A percentile compares a stretch with the other conserved stretches of the same genome.
Conservation (phyloP, 1,140 invertebrate genomes). For the Scaptomyza graminum region DNA sequence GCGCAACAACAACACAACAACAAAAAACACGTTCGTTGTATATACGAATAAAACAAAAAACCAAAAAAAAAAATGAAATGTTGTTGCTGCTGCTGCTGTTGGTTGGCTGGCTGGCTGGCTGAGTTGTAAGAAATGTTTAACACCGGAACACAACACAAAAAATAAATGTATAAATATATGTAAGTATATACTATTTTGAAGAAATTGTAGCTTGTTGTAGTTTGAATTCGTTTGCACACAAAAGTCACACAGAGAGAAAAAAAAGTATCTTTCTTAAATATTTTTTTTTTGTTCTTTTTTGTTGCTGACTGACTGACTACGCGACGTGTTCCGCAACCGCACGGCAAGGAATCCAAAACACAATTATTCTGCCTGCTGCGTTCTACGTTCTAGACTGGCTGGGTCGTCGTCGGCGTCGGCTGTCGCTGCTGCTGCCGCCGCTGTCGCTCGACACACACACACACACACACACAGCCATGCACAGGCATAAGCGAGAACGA, state of each 20-base stretch:
- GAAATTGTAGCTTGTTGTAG: slow-evolving; percentile 17
- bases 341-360: slow-evolving; percentile 83
- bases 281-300: slow-evolving; percentile 7
- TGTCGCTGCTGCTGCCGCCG: slow-evolving; percentile 31
- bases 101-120: slow-evolving; percentile 6
- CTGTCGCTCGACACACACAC: slow-evolving; percentile 33
- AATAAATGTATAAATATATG: slow-evolving; percentile 24
- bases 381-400: slow-evolving; percentile 82
- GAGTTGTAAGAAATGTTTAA: slow-evolving; percentile 29
- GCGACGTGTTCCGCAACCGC: slow-evolving; percentile 77
- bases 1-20: slow-evolving; percentile 35
- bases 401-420: slow-evolving; percentile 45
- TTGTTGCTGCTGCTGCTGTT: slow-evolving; percentile 15
- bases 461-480: slow-evolving; percentile 6
- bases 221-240: slow-evolving; percentile 37
- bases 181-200: slow-evolving; percentile 5
- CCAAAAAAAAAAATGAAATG: slow-evolving; percentile 20
- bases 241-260: slow-evolving; percentile 25
- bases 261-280: slow-evolving; percentile 24
- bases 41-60: neutral
- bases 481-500: slow-evolving; percentile 30
- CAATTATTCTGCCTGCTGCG: slow-evolving; percentile 81
- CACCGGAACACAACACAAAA: slow-evolving; percentile 36
- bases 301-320: slow-evolving; percentile 58
- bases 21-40: slow-evolving; percentile 31